A percentile compares a stretch with the other conserved stretches of the same genome.
phyloP scores from a whole-genome alignment of 2,797 vertebrate species.

The Alca torda region DNA sequence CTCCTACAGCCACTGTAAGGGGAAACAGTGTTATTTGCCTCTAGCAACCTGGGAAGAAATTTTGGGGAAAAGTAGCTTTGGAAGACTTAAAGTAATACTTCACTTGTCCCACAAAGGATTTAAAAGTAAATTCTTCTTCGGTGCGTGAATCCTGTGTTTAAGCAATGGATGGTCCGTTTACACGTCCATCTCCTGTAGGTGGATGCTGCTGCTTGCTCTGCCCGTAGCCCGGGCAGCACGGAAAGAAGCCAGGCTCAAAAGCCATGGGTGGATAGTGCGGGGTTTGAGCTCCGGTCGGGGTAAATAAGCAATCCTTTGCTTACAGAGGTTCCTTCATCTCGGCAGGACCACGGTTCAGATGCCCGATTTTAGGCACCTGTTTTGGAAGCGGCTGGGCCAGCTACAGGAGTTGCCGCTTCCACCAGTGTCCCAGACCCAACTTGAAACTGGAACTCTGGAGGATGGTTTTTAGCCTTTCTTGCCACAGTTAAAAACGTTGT shows the following conservation, averaged over 20 bases:
- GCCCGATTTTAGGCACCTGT: rapidly evolving
- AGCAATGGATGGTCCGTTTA: neutral
- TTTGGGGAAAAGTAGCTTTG: neutral
- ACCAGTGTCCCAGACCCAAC: neutral
- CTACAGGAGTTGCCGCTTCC: neutral
- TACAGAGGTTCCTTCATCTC: neutral
- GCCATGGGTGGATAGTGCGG: neutral
- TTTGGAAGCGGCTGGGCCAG: neutral
- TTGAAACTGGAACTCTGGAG: neutral
- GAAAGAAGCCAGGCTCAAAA: neutral
- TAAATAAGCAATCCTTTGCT: neutral
- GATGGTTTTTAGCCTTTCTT: neutral
- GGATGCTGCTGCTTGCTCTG: neutral
- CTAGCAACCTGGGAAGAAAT: neutral
- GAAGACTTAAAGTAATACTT: neutral
- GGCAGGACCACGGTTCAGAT: neutral
- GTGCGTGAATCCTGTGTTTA: neutral
- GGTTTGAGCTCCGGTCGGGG: neutral
- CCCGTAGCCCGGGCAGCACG: rapidly evolving
- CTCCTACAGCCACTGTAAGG: neutral
- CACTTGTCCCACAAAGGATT: neutral
- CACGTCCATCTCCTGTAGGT: neutral
- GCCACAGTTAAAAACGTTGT: neutral
- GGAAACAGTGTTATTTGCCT: neutral
- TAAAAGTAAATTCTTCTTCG: neutral